Conservation (phyloP, 1,140 invertebrate genomes). For the Hyles vespertilio region DNA sequence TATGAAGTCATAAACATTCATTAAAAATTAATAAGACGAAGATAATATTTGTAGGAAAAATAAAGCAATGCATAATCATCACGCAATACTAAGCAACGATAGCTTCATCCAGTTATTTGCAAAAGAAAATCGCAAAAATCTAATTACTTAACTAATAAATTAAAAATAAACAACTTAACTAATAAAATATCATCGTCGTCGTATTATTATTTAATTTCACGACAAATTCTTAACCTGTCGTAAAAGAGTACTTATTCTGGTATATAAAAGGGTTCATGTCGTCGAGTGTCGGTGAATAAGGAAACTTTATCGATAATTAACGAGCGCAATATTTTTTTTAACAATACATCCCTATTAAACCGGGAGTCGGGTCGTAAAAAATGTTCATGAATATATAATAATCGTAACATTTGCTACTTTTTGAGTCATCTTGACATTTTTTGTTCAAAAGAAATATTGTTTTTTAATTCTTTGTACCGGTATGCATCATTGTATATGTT, state of each 20-base stretch:
- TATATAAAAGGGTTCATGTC: constrained; percentile 11
- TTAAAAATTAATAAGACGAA: no score
- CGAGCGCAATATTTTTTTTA: constrained; percentile 27
- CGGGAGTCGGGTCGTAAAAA: constrained; percentile 10
- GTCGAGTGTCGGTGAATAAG: constrained; percentile 10
- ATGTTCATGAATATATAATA: neutral
- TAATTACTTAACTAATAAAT: constrained; percentile 1
- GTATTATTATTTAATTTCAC: constrained; percentile 9
- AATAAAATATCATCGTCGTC: neutral
- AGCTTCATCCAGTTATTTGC: no score
- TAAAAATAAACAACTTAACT: constrained; percentile 1
- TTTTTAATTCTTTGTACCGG: no score
- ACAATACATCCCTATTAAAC: constrained; percentile 36
- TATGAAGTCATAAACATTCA: no score
- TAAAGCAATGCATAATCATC: no score
- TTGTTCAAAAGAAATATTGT: no score
- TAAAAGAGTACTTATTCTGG: constrained; percentile 13
- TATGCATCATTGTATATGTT: no score
- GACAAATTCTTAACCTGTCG: constrained; percentile 14
- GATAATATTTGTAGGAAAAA: no score
- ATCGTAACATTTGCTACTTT: no score
- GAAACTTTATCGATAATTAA: constrained; percentile 44
- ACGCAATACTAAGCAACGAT: no score
- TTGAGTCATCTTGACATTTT: no score
- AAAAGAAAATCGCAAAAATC: no score